Percentiles rank a stretch among this genome's conserved stretches.
Evolutionary conservation across 2,113 vertebrate species (phyloP).

Genomic region (Ariopsis seemanni): DNA sequence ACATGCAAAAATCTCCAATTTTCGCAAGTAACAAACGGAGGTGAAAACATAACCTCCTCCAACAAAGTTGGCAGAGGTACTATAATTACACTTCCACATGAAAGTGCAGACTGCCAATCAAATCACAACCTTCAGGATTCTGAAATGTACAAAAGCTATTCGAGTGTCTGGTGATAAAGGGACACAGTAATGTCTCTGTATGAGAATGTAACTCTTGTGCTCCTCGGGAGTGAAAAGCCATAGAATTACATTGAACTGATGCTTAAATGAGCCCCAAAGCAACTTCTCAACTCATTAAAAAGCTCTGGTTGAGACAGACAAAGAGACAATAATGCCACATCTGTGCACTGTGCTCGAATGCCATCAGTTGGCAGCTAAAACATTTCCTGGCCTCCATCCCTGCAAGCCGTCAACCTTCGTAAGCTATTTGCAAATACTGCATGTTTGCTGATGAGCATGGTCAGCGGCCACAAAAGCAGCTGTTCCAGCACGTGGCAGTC

Average conservation of each 20-base stretch:
- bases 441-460: conserved; percentile 28
- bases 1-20: too few relatives aligned
- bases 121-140: background rate
- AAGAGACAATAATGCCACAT: conserved; percentile 15
- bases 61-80: too few relatives aligned
- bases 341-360: conserved; percentile 43
- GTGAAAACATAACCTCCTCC: too few relatives aligned
- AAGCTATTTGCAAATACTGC: conserved; percentile 43
- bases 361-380: conserved; percentile 43
- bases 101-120: background rate
- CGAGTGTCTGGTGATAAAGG: background rate
- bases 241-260: background rate
- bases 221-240: background rate
- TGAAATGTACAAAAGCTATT: background rate
- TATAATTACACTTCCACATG: background rate
- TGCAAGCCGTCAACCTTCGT: conserved; percentile 14
- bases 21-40: too few relatives aligned
- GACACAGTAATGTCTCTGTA: background rate
- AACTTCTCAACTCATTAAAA: conserved; percentile 4
- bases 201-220: background rate
- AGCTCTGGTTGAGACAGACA: background rate
- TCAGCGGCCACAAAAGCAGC: conserved; percentile 19
- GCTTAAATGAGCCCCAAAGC: background rate
- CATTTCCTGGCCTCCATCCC: background rate
- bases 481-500: conserved; percentile 29